phyloP scores from a whole-genome alignment of 2,113 vertebrate genomes.

The Turnix velox region DNA sequence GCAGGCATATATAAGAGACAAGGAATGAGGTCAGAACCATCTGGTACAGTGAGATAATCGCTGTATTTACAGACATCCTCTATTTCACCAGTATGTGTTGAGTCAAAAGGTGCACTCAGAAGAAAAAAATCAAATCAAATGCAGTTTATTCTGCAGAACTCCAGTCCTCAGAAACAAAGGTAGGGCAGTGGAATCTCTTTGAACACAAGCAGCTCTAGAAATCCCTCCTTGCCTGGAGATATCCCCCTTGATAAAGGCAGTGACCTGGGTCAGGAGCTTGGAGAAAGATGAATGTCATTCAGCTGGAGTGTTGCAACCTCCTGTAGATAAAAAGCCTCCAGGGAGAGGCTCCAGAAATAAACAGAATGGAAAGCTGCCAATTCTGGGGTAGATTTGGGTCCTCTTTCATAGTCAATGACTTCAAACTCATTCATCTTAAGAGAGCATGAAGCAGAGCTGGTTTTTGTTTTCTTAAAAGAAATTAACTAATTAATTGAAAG shows the following conservation, averaged over 20 bases:
- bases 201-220: not conserved
- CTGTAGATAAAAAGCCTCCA: conserved; percentile 44
- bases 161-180: not conserved
- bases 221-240: not conserved
- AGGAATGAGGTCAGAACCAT: not conserved
- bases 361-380: conserved; percentile 5
- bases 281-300: not conserved
- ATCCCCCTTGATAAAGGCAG: conserved; percentile 12
- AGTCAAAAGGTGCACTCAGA: not conserved
- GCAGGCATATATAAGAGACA: rapidly evolving
- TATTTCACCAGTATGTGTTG: not conserved
- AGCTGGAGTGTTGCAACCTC: conserved; percentile 15
- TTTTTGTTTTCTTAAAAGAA: not conserved
- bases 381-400: not conserved
- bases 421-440: conserved; percentile 9
- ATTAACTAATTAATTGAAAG: not conserved
- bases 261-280: not conserved
- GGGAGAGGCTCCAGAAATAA: conserved; percentile 48
- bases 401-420: not conserved
- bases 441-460: not conserved
- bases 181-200: not conserved
- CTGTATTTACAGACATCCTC: not conserved
- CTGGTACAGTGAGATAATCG: not conserved
- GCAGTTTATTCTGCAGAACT: not conserved
- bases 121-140: not conserved